Base-by-base conservation (phyloP, 2,797 vertebrate genomes). In the Enteromius argenteus region DNA sequence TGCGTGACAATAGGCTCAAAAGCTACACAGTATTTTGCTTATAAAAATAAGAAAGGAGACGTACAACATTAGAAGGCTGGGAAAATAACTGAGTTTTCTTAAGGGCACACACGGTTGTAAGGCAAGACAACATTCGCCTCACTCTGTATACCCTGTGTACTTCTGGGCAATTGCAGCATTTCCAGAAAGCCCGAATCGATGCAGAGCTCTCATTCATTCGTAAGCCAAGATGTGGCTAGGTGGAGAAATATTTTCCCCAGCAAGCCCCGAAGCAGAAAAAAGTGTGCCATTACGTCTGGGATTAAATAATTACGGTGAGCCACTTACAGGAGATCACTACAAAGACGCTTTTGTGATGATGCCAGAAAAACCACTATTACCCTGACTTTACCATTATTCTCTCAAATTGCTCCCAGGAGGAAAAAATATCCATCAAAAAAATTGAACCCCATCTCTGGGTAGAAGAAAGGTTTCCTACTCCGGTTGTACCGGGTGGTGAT, bases 221-320 rank as follows among this genome's bases (percentile, higher is more conserved):
- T n/a, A 87, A 79, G 78, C 79, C 80, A 89, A 89, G 69, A 82
- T 80, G 84, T 62, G 21, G 58, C 69, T 86, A 72, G 75, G 80
- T 78, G 51, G 42, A 83, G 81, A 83, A 88, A 87, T 90, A 85
- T 90, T 91, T 90, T 90, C 85, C 87, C 72, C 73, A 89, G 85
- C 62, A 86, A 80, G 23, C 75, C 80, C 60, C 44, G 35, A 46
- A 89, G 80, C 49, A 85, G 86, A 86, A 89, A 64, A 88, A 87
- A 81, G 42, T 85, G 78, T 1, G n/a, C 81, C 49, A 87, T 80
- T 85, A 88, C 81, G 30, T 30, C 76, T n/a, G 60, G 82, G 87
- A 93, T 94, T 91, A 91, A 92, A 91, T 91, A 93, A 92, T 93
- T 90, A 91, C 74, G 64, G 76, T 83, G 84, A 80, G 87, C 81